phyloP scores from a whole-genome alignment of 2,888 invertebrate genomes.

The Opisthograptis luteolata region DNA sequence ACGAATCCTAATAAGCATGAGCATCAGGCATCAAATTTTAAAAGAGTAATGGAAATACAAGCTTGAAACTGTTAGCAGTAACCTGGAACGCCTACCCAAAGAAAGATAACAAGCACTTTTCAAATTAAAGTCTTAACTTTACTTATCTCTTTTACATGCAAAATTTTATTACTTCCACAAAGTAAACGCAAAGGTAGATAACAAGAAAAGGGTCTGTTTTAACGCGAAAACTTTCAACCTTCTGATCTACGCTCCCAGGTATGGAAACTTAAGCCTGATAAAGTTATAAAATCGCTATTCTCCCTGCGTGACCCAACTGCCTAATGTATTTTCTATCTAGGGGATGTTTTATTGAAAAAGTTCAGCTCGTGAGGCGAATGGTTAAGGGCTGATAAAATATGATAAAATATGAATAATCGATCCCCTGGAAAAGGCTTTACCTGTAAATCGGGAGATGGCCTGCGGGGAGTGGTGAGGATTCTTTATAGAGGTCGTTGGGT shows the following conservation, averaged over 20 bases:
- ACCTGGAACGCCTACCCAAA: not conserved
- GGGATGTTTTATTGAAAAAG: conserved; percentile 83
- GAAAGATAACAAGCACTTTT: not conserved
- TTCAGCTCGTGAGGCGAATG: conserved; percentile 77
- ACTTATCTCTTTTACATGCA: conserved; percentile 13
- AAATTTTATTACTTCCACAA: conserved; percentile 19
- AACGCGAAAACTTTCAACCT: conserved; percentile 37
- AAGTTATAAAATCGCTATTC: conserved; percentile 80
- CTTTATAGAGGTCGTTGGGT: conserved; percentile 44
- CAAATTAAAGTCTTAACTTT: conserved; percentile 11
- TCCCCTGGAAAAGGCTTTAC: conserved; percentile 46
- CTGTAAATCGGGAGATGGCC: conserved; percentile 46
- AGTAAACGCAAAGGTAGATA: conserved; percentile 23
- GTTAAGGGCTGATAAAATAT: conserved; percentile 61
- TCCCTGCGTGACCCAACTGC: conserved; percentile 76
- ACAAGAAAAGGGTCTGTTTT: conserved; percentile 35
- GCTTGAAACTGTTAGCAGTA: not conserved
- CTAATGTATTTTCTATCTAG: conserved; percentile 61
- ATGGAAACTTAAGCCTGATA: conserved; percentile 67
- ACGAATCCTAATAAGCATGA: no score
- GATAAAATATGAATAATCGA: conserved; percentile 78
- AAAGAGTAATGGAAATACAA: conserved; percentile 15
- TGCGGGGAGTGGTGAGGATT: conserved; percentile 40
- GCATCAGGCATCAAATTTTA: no score
- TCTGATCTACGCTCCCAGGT: conserved; percentile 51